These are phyloP conservation scores for Thaumetopoea pityocampa DNA, from an alignment of 1,140 invertebrate species.

Conservation along the genomic window DNA sequence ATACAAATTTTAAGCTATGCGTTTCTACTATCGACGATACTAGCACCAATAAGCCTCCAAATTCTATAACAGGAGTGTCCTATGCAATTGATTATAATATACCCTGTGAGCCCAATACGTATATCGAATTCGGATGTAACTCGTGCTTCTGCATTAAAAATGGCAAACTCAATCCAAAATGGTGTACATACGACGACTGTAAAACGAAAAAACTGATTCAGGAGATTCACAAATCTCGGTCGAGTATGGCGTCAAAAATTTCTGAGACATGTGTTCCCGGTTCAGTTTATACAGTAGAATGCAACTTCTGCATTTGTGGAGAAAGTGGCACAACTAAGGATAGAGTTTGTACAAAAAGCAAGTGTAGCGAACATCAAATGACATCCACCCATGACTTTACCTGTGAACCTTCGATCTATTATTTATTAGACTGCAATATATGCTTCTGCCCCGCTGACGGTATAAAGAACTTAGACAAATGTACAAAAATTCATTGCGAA, in stretches of 20 bases:
- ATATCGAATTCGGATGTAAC: slow-evolving; percentile 58
- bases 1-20: slow-evolving; percentile 39
- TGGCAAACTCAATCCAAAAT: slow-evolving; percentile 56
- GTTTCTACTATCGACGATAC: slow-evolving; percentile 25
- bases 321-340: slow-evolving; percentile 39
- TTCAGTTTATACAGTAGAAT: slow-evolving; percentile 44
- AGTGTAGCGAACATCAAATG: slow-evolving; percentile 26
- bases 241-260: slow-evolving; percentile 7
- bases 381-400: slow-evolving; percentile 30
- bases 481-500: slow-evolving; percentile 56
- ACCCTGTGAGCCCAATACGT: slow-evolving; percentile 47
- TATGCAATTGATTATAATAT: slow-evolving; percentile 27
- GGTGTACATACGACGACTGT: slow-evolving; percentile 65
- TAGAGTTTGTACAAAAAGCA: slow-evolving; percentile 50
- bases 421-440: slow-evolving; percentile 60
- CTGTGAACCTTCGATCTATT: slow-evolving; percentile 60
- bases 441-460: slow-evolving; percentile 55
- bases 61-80: slow-evolving; percentile 10
- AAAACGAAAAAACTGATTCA: slow-evolving; percentile 38
- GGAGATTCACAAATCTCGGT: slow-evolving; percentile 30
- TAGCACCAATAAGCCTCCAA: slow-evolving; percentile 6
- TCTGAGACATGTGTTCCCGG: slow-evolving; percentile 42
- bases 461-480: slow-evolving; percentile 53
- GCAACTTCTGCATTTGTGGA: slow-evolving; percentile 63
- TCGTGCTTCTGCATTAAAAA: slow-evolving; percentile 55